Evolutionary conservation across 2,113 vertebrate species (phyloP).

Genomic region (Pantherophis guttatus): DNA sequence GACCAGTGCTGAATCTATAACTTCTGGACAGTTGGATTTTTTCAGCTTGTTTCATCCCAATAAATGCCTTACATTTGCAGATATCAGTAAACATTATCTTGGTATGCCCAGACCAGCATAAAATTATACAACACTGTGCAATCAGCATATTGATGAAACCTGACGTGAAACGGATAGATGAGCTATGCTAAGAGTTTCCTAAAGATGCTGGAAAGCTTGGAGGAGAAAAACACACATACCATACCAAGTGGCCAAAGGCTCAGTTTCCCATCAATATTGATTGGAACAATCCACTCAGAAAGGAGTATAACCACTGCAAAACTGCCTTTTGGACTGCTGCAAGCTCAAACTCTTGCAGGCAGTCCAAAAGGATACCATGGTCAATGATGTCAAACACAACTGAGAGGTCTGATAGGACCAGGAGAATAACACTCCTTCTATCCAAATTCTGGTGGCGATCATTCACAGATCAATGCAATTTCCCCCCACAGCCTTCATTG

Average conservation of each 20-base stretch:
- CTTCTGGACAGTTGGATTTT: not conserved
- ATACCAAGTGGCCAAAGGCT: not conserved
- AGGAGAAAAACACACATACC: not conserved
- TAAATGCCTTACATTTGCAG: not conserved
- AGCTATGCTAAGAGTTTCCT: not conserved
- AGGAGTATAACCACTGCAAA: not conserved
- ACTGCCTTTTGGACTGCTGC: not conserved
- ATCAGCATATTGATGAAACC: not conserved
- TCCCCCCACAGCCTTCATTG: not conserved
- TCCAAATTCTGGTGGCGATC: not conserved
- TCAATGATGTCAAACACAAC: not conserved
- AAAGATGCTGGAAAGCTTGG: not conserved
- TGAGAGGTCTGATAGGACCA: not conserved
- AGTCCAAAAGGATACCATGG: not conserved
- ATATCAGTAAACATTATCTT: not conserved
- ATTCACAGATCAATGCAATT: not conserved
- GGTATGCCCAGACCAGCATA: not conserved
- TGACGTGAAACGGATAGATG: not conserved
- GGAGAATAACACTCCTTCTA: not conserved
- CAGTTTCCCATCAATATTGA: not conserved
- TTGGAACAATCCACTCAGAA: not conserved
- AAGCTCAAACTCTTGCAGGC: not conserved
- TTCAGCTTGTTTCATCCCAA: not conserved
- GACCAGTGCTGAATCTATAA: not conserved
- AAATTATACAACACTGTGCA: not conserved